A percentile compares a stretch with the other conserved stretches of the same genome.
phyloP scores from a whole-genome alignment of 2,888 invertebrate species.

The Ametastegia equiseti region DNA sequence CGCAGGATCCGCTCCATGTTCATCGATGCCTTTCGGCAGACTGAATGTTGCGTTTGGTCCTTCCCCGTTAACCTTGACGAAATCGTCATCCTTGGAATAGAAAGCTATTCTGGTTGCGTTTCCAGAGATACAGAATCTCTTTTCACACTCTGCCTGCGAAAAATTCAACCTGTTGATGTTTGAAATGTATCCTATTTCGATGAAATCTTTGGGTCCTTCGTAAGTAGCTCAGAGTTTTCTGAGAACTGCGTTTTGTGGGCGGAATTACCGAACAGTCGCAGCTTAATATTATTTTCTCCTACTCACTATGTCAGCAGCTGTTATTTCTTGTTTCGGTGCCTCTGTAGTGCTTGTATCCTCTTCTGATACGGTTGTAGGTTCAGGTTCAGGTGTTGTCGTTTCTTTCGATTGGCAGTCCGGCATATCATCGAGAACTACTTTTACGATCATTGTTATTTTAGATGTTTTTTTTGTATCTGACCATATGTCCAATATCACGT shows the following conservation, averaged over 20 bases:
- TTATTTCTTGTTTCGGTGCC: too few relatives aligned
- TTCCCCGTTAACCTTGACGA: neutral
- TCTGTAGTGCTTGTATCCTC: neutral
- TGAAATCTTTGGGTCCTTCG: too few relatives aligned
- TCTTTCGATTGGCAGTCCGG: neutral
- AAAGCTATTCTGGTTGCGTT: neutral
- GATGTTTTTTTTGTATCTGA: neutral
- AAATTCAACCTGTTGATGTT: neutral
- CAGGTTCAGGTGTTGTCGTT: neutral
- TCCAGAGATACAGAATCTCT: neutral
- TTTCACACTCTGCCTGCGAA: neutral
- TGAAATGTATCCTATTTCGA: too few relatives aligned
- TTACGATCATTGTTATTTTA: neutral
- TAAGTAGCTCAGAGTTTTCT: too few relatives aligned
- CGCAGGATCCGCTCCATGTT: too few relatives aligned
- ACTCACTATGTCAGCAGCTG: too few relatives aligned
- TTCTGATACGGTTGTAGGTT: neutral
- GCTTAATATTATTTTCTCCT: too few relatives aligned
- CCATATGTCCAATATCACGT: neutral
- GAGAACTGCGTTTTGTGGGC: too few relatives aligned
- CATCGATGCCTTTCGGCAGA: neutral
- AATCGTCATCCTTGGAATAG: neutral
- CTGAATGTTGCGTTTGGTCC: neutral
- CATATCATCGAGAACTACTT: neutral
- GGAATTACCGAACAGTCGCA: too few relatives aligned